Percentiles rank a stretch among this genome's conserved stretches.
phyloP scores from a whole-genome alignment of 2,113 vertebrate genomes.

The Mobula birostris region DNA sequence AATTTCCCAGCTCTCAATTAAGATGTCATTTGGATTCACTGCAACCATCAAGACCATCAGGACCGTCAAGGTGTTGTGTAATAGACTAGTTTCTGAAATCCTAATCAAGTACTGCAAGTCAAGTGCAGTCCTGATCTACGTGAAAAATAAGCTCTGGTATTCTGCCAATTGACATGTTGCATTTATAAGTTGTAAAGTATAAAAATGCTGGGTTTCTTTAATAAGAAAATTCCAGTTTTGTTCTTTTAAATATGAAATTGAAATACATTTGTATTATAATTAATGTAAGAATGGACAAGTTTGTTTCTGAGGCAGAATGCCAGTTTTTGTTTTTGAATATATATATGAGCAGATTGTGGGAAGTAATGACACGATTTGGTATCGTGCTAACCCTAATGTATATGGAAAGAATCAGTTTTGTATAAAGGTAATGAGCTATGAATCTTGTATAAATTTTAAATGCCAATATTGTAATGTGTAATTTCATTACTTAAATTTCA shows the following conservation, averaged over 20 bases:
- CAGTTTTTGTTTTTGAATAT: background rate
- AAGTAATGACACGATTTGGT: conserved; percentile 9
- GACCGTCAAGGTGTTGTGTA: background rate
- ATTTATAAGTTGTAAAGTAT: background rate
- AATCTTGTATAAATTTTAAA: conserved; percentile 37
- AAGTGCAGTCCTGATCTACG: background rate
- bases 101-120: background rate
- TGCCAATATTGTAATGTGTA: conserved; percentile 33
- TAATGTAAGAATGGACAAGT: conserved; percentile 21
- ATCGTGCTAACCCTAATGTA: conserved; percentile 6
- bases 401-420: background rate
- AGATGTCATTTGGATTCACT: background rate
- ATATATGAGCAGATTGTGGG: conserved; percentile 11
- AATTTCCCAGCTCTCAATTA: background rate
- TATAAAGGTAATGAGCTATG: conserved; percentile 20
- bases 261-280: conserved; percentile 31
- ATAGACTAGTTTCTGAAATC: conserved; percentile 5
- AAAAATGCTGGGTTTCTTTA: background rate
- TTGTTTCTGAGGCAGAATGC: conserved; percentile 17
- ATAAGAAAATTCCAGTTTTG: background rate
- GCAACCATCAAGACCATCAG: background rate
- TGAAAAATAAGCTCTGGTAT: conserved; percentile 6
- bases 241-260: conserved; percentile 6
- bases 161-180: conserved; percentile 17
- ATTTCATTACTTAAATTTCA: conserved; percentile 11